Conservation (phyloP, 2,797 vertebrate species). For the Macropus fuliginosus region DNA sequence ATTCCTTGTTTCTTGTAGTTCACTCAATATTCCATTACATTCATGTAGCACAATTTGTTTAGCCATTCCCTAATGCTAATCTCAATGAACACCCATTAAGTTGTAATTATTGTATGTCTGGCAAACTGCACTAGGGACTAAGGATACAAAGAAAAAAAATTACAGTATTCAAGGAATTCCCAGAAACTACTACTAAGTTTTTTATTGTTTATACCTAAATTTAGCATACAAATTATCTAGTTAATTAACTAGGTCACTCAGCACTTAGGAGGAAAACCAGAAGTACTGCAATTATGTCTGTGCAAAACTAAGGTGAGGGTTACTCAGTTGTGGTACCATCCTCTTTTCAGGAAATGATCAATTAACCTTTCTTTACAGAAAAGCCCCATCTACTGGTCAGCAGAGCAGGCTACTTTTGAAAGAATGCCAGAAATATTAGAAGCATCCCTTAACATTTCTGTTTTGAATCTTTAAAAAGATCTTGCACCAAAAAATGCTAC, state of each 20-base stretch:
- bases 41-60: background rate
- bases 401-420: constrained; percentile 11
- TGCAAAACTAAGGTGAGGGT: constrained; percentile 37
- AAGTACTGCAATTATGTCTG: constrained; percentile 9
- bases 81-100: background rate
- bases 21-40: background rate
- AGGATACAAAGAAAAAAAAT: background rate
- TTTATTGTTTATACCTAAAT: constrained; percentile 41
- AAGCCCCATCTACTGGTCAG: background rate
- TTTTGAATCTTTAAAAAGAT: constrained; percentile 61
- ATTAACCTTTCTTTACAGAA: constrained; percentile 9
- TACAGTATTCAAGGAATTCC: background rate
- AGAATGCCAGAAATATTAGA: background rate
- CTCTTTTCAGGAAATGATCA: constrained; percentile 4
- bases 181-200: constrained; percentile 4
- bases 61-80: background rate
- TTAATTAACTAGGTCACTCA: background rate
- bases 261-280: constrained; percentile 33
- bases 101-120: background rate
- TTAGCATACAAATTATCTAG: background rate
- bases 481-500: constrained; percentile 11
- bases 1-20: background rate
- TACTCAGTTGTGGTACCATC: background rate
- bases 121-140: background rate
- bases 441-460: constrained; percentile 45